These are phyloP conservation scores for Drosophila rhopaloa DNA, from an alignment of 1,140 invertebrate genomes.

Conservation along the genomic window DNA sequence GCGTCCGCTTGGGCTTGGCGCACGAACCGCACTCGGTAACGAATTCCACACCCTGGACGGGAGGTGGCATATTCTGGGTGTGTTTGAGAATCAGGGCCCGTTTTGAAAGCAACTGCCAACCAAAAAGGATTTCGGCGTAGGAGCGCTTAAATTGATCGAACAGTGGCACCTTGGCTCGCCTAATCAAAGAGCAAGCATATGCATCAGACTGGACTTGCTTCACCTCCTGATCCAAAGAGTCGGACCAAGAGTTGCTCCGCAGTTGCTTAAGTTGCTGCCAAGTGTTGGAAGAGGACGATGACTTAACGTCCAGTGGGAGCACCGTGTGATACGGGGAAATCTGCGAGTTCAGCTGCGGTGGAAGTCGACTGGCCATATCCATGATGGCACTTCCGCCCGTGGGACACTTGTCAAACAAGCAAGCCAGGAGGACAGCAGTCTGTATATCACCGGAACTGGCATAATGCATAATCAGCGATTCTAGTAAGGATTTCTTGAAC, in stretches of 20 bases:
- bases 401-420: slow-evolving; percentile 89
- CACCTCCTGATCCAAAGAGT: slow-evolving; percentile 88
- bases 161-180: slow-evolving; percentile 86
- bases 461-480: slow-evolving; percentile 93
- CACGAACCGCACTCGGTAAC: slow-evolving; percentile 91
- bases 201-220: slow-evolving; percentile 61
- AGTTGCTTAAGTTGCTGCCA: slow-evolving; percentile 87
- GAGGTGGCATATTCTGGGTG: slow-evolving; percentile 86
- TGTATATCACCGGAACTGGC: slow-evolving; percentile 93
- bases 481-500: slow-evolving; percentile 93
- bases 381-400: slow-evolving; percentile 19
- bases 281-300: slow-evolving; percentile 47
- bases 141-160: slow-evolving; percentile 95
- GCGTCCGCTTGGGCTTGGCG: slow-evolving; percentile 86
- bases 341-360: slow-evolving; percentile 86
- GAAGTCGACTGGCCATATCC: slow-evolving; percentile 36
- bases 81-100: slow-evolving; percentile 93
- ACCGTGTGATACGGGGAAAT: slow-evolving; percentile 96
- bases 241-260: slow-evolving; percentile 95
- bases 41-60: slow-evolving; percentile 91
- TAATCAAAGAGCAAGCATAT: slow-evolving; percentile 66
- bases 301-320: slow-evolving; percentile 88
- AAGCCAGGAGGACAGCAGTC: slow-evolving; percentile 96
- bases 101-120: slow-evolving; percentile 92
- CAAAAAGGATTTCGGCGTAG: slow-evolving; percentile 95